Base-by-base conservation (phyloP, 2,888 invertebrate species). In the Diplolepis rosae region DNA sequence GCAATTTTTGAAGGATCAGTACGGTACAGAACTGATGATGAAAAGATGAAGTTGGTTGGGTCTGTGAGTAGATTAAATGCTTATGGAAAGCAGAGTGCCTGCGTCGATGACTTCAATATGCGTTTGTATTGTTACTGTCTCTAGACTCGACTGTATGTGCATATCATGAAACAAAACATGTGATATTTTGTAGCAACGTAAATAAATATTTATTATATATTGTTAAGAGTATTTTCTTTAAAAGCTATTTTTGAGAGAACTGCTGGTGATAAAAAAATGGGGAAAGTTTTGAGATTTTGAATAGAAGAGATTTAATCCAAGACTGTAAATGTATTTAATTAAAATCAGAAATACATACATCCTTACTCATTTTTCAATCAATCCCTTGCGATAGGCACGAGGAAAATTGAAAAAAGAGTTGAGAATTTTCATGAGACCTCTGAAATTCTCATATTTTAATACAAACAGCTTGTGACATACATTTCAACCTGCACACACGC, bases 1-100 rank as follows among this genome's bases (percentile, higher is more conserved):
- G 95, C 92, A 0, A 88, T 94, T 56, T 96, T 97, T 85, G 97
- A 97, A 87, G 94, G 93, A 1, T 95, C 96, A 0, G 90, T 96
- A 5, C 89, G 92, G 27, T 88, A 89, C 79, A 87, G 86, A 24
- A 83, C 81, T 11, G 88, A 87, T 65, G 80, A 83, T 24, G 82
- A 82, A 18, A 77, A 71, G 1, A 92, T 91, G 87, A 85, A 88
- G 65, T 86, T 95, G 1, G 90, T 93, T 0, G 96, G 96, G 22
- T 92, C 94, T 32, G 91, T 95, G 56, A 95, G 95, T 85, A 91
- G 96, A 66, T 91, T 95, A 66, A 95, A 95, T 87, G 90, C 94
- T 45, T 95, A 96, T 84, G 95, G 95, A n/a, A 91, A 92, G 67
- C 95, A 95, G 87, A 95, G 95, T 88, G 91, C 90, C 79, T 96